A percentile compares a stretch with the other conserved stretches of the same genome.
These are phyloP conservation scores for Peromyscus maniculatus DNA, from an alignment of 2,113 vertebrate genomes.

Conservation along the genomic window DNA sequence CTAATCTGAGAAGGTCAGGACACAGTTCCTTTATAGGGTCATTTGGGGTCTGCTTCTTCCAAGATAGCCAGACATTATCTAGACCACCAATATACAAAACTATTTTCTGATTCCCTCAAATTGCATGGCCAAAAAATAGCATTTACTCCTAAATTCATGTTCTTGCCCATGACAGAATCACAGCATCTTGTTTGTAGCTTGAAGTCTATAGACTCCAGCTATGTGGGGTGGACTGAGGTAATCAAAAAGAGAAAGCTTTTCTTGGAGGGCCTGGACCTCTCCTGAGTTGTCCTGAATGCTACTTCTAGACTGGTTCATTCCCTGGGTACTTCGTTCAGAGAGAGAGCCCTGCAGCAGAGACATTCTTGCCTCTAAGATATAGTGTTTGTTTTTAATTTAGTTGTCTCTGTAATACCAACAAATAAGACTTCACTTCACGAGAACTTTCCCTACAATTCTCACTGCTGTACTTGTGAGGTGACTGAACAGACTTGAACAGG, in stretches of 20 bases:
- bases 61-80: neutral
- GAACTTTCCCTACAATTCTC: constrained; percentile 8
- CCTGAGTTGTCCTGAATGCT: neutral
- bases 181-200: neutral
- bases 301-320: neutral
- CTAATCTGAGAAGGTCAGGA: neutral
- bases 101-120: constrained; percentile 38
- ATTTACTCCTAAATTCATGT: neutral
- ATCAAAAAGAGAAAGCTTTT: neutral
- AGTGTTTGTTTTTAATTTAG: neutral
- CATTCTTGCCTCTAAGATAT: neutral
- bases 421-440: neutral
- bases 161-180: constrained; percentile 27
- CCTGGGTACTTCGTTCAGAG: neutral
- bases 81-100: neutral
- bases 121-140: neutral
- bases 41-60: neutral
- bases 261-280: neutral
- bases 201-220: constrained; percentile 37
- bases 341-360: neutral
- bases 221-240: neutral
- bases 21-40: neutral
- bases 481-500: neutral
- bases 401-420: neutral
- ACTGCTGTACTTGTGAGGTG: neutral